phyloP scores from a whole-genome alignment of 2,113 vertebrate genomes.

The Natator depressus region DNA sequence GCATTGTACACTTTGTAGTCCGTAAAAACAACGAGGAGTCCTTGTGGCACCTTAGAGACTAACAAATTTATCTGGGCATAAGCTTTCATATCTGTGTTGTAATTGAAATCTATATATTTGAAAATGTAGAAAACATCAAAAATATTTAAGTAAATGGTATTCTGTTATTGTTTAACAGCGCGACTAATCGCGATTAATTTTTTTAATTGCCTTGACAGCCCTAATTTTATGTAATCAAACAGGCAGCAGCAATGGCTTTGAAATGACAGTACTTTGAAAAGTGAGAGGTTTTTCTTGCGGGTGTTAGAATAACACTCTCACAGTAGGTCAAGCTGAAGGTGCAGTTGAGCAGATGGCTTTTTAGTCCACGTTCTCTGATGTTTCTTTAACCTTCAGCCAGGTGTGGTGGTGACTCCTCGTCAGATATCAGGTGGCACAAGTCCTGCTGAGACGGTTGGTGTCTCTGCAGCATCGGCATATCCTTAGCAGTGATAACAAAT shows the following conservation, averaged over 20 bases:
- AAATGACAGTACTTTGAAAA: background rate
- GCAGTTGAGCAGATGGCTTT: slow-evolving; percentile 23
- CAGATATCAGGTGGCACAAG: fast-evolving
- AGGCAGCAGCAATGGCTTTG: background rate
- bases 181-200: too few species aligned
- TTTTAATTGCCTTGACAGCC: too few species aligned
- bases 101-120: too few species aligned
- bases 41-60: too few species aligned
- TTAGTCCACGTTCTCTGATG: background rate
- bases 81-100: too few species aligned
- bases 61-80: too few species aligned
- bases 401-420: background rate
- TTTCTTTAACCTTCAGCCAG: slow-evolving; percentile 11
- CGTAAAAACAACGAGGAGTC: too few species aligned
- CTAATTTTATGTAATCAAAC: background rate
- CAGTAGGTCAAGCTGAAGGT: fast-evolving
- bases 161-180: too few species aligned
- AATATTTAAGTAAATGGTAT: too few species aligned
- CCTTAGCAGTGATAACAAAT: background rate
- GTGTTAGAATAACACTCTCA: fast-evolving
- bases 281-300: background rate
- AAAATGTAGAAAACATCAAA: too few species aligned
- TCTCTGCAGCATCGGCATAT: background rate
- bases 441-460: background rate
- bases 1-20: too few species aligned